Conservation (phyloP, 2,113 vertebrate species). For the Sinocyclocheilus maitianheensis region DNA sequence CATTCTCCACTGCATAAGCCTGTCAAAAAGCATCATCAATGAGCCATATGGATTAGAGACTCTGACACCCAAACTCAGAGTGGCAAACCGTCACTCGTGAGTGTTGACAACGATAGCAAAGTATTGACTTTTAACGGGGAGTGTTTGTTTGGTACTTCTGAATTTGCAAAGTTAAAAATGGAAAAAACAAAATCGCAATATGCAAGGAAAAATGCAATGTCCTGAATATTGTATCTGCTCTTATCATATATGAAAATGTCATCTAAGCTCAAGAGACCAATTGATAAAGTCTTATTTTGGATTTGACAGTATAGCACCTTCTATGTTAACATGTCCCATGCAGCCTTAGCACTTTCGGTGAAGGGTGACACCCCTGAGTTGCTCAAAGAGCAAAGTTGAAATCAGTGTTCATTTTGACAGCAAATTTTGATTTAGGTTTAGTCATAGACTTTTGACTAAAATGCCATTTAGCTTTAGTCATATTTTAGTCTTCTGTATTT, state of each 20-base stretch:
- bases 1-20: neutral
- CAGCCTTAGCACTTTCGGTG: constrained; percentile 21
- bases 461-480: too few relatives aligned
- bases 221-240: neutral
- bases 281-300: constrained; percentile 17
- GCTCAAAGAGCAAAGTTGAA: too few relatives aligned
- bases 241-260: constrained; percentile 20
- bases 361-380: neutral
- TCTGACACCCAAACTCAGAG: constrained; percentile 19
- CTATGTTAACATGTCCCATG: constrained; percentile 34
- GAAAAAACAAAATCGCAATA: neutral
- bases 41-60: constrained; percentile 34
- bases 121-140: neutral
- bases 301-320: constrained; percentile 22
- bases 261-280: constrained; percentile 16
- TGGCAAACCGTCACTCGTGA: constrained; percentile 7
- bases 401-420: too few relatives aligned
- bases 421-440: too few relatives aligned
- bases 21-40: neutral
- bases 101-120: neutral
- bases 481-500: too few relatives aligned
- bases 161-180: neutral
- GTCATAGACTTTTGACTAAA: too few relatives aligned
- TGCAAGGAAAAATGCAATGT: neutral
- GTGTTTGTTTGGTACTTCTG: constrained; percentile 26